Conservation (phyloP, 2,888 invertebrate genomes). For the Brachypterus glaber region DNA sequence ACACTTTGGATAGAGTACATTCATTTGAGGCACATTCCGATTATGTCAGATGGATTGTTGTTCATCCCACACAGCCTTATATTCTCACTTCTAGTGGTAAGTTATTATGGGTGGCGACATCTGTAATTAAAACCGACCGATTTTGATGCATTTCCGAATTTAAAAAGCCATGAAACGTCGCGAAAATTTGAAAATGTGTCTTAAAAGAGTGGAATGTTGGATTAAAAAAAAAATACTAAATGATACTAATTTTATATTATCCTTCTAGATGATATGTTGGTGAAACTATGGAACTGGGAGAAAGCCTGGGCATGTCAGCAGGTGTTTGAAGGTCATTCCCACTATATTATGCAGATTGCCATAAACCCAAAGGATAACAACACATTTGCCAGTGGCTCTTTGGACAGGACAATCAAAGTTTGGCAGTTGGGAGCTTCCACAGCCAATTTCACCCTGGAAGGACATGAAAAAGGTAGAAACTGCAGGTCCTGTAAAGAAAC, state of each 20-base stretch:
- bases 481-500: too few relatives aligned
- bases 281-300: constrained; percentile 99
- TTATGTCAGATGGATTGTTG: constrained; percentile 90
- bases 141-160: too few relatives aligned
- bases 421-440: constrained; percentile 98
- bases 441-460: constrained; percentile 96
- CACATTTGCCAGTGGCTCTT: constrained; percentile 97
- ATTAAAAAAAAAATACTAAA: too few relatives aligned
- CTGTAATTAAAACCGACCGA: too few relatives aligned
- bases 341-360: constrained; percentile 99
- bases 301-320: constrained; percentile 97
- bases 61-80: constrained; percentile 96
- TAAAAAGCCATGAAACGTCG: too few relatives aligned
- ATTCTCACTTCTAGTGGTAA: constrained; percentile 92
- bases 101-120: too few relatives aligned
- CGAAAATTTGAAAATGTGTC: too few relatives aligned
- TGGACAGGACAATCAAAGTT: constrained; percentile 93
- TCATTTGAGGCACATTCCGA: constrained; percentile 98
- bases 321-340: constrained; percentile 97
- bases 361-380: constrained; percentile 99
- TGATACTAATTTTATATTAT: too few relatives aligned
- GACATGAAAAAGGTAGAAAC: constrained; percentile 97
- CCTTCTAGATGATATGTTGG: constrained; percentile 86
- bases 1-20: constrained; percentile 92
- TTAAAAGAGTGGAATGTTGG: too few relatives aligned